Evolutionary conservation across 2,888 invertebrate species (phyloP), one percentile per base, ranked within the genome.

Genomic region (Ectemnius cavifrons): DNA sequence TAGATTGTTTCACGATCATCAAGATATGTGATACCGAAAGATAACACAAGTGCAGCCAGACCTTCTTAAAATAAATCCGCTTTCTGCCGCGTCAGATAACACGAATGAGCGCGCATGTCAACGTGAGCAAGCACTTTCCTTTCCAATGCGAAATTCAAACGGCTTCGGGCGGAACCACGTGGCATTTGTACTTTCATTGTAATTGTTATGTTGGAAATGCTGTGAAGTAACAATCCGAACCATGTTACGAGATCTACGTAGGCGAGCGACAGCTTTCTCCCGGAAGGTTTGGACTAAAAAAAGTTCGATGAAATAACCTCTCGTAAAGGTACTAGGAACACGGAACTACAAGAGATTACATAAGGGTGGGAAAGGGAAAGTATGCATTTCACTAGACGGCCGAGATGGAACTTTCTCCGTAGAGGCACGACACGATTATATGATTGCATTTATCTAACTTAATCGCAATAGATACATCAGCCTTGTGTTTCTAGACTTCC

Each of bases 311-410:
- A 73, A 79, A 11, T 37, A 83, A 60, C 71, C 60, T 70, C 59
- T 57, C 64, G 61, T 45, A 61, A 58, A 23, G 67, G 62, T 65
- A 57, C 56, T 63, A 61, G 67, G 62, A 71, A 75, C 62, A 67
- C 27, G 45, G 46, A n/a, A 47, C 37, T 11, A 52, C 52, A n/a
- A 16, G 0, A 14, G 52, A 57, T 82, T 82, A 70, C n/a, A 52
- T 69, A 79, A 81, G 37, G 37, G 37, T 37, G 37, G 37, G 27
- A 2, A 8, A 58, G 73, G 64, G 84, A 81, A 83, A 82, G 84
- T 65, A 59, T 59, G 45, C 73, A 68, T 61, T 67, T 52, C 16
- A 16, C 16, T 16, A 52, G 52, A 4, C 2, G n/a, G 52, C 1
- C 64, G 68, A 69, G 27, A 59, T 59, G 13, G 52, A 16, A 52